Percentiles rank a stretch among this genome's conserved stretches.
Conservation (phyloP, 2,113 vertebrate species). For the Neopipo cinnamomea region DNA sequence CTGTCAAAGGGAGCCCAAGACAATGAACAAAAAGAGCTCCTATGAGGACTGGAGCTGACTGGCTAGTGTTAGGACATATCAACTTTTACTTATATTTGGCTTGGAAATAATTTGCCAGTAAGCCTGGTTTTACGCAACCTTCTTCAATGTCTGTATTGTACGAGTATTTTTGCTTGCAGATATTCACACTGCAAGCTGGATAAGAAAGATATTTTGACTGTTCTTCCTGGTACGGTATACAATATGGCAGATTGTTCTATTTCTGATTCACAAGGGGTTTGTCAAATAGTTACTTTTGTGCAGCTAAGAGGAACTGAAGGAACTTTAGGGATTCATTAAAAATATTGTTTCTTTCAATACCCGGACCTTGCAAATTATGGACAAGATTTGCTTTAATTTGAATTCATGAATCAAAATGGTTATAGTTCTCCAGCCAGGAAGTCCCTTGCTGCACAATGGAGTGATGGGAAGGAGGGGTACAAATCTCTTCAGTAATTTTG, state of each 20-base stretch:
- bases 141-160: neutral
- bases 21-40: slow-evolving; percentile 31
- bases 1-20: neutral
- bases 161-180: neutral
- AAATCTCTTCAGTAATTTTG: neutral
- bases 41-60: neutral
- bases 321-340: slow-evolving; percentile 13
- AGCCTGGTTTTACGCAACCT: neutral
- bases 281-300: slow-evolving; percentile 1
- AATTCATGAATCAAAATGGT: slow-evolving; percentile 15
- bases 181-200: neutral
- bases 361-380: neutral
- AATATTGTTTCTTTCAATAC: neutral
- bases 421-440: neutral
- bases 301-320: neutral
- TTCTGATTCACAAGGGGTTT: neutral
- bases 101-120: neutral
- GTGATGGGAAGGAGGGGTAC: neutral
- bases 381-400: neutral
- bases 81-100: neutral
- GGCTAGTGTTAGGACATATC: neutral
- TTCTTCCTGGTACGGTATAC: neutral
- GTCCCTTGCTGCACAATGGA: neutral
- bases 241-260: neutral
- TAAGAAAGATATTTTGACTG: neutral